These are phyloP conservation scores for Kradibia gibbosae DNA, from an alignment of 1,140 invertebrate genomes.

Conservation along the genomic window DNA sequence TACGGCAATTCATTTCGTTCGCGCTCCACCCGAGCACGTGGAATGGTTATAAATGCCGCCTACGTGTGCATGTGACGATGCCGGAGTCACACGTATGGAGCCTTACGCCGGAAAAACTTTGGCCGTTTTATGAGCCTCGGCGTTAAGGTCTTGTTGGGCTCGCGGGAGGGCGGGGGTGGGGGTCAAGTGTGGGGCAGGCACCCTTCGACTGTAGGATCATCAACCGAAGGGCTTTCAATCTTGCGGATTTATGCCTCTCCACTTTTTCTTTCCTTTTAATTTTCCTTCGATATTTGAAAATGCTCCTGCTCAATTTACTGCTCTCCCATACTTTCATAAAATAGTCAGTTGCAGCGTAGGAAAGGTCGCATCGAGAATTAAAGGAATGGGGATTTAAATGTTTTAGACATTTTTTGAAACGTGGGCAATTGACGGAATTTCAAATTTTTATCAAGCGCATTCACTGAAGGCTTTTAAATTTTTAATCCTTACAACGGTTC, in stretches of 20 bases:
- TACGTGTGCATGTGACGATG: constrained; percentile 21
- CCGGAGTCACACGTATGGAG: not conserved
- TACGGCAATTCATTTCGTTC: constrained; percentile 40
- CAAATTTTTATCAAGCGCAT: too few relatives aligned
- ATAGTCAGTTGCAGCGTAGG: too few relatives aligned
- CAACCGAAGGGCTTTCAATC: not conserved
- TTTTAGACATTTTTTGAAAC: too few relatives aligned
- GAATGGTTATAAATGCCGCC: constrained; percentile 31
- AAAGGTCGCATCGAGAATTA: too few relatives aligned
- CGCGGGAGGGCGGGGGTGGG: too few relatives aligned
- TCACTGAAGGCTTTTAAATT: too few relatives aligned
- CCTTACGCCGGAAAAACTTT: not conserved
- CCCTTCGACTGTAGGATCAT: not conserved
- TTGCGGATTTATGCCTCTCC: not conserved
- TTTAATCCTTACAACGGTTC: too few relatives aligned
- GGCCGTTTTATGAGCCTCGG: not conserved
- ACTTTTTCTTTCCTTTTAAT: not conserved
- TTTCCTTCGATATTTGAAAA: not conserved
- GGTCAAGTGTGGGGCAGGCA: not conserved
- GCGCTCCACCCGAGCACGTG: not conserved
- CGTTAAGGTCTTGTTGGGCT: too few relatives aligned
- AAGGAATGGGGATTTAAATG: too few relatives aligned
- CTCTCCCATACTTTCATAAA: too few relatives aligned
- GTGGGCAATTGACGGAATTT: too few relatives aligned
- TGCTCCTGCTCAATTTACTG: not conserved